Evolutionary conservation across 2,888 invertebrate species (phyloP), one percentile per base, ranked within the genome.

Genomic region (Philopedon plagiatum): DNA sequence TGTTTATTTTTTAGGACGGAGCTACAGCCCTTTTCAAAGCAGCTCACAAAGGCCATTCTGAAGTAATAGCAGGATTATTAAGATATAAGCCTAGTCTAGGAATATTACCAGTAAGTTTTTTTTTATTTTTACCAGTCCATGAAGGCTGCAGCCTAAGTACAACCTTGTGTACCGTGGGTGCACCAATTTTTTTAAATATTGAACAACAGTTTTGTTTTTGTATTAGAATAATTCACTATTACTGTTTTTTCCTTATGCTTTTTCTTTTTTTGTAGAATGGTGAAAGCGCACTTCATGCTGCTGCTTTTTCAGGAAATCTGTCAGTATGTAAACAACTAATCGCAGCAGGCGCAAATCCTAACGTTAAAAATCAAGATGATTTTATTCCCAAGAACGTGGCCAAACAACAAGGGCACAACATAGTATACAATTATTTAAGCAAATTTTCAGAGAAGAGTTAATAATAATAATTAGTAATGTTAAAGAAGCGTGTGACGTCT

Each of bases 11-110:
- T 41, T 85, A 95, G 94, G 95, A 97, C 86, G 97, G 97, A 46
- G 97, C 97, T 37, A 97, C 97, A 0, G 94, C 97, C 1, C 87
- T 98, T 73, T 97, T 97, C 86, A 98, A 98, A 86, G 97, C 97
- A 34, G 92, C 96, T 34, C 97, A 98, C 86, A 98, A 98, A 87
- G 97, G 97, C 0, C 96, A 96, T 85, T 89, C 92, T 1, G 93
- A 93, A 8, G 97, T 97, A 1, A 93, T 96, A 0, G 90, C 91
- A 0, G 95, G 95, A 83, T 86, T 97, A 76, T 89, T 98, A 68
- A 93, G 92, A 80, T 92, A 92, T 82, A 91, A 92, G 65, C 96
- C 97, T 8, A 93, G 92, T 81, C 88, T 96, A 29, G 94, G 93
- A 39, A 80, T 96, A 69, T 86, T 97, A 80, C 93, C 95, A 78